Conservation (phyloP, 2,113 vertebrate genomes). For the Seriola rivoliana region DNA sequence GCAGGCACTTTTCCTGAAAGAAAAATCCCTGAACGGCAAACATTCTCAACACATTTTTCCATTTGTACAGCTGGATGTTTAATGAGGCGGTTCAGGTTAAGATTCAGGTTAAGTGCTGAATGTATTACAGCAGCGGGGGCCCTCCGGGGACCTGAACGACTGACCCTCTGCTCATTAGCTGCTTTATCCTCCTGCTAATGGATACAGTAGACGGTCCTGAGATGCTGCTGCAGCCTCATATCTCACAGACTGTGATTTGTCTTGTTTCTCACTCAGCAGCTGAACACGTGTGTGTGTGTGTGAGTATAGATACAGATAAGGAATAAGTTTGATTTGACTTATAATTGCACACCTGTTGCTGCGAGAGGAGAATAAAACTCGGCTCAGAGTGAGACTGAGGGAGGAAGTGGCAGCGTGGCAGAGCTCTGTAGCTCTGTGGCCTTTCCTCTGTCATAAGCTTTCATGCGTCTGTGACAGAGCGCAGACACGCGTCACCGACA, state of each 20-base stretch:
- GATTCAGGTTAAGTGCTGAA: constrained; percentile 63
- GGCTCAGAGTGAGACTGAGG: neutral
- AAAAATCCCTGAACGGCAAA: constrained; percentile 38
- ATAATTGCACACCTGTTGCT: constrained; percentile 44
- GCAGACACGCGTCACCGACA: constrained; percentile 36
- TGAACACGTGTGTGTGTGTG: neutral
- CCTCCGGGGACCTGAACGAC: constrained; percentile 40
- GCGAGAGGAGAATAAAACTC: constrained; percentile 5
- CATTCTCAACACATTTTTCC: constrained; percentile 24
- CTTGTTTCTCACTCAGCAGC: neutral
- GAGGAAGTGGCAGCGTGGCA: neutral
- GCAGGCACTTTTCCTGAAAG: constrained; percentile 24
- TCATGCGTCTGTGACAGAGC: constrained; percentile 50
- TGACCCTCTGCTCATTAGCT: constrained; percentile 31
- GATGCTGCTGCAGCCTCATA: constrained; percentile 8
- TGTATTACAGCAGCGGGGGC: constrained; percentile 54
- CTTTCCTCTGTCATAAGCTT: neutral
- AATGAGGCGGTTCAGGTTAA: constrained; percentile 58
- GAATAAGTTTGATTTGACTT: constrained; percentile 2
- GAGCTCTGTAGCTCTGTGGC: neutral
- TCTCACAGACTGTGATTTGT: neutral
- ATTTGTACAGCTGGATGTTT: constrained; percentile 61
- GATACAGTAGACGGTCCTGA: constrained; percentile 22
- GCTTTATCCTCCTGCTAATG: constrained; percentile 43
- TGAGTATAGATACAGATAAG: neutral